Conservation (phyloP, 2,888 invertebrate species). For the Entomobrya multifasciata region DNA sequence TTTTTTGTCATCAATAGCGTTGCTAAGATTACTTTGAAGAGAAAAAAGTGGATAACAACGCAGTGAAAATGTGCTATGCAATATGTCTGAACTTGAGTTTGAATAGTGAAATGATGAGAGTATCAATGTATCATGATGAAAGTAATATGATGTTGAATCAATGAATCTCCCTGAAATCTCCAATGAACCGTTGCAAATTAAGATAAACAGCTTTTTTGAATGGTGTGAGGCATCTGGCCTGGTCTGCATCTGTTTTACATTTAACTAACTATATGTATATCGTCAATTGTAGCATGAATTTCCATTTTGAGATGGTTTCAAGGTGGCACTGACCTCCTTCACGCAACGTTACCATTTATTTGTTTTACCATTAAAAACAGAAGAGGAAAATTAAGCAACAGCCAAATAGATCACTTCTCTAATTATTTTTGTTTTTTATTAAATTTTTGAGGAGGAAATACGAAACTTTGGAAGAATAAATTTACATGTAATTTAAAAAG, state of each 20-base stretch:
- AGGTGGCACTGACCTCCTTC: conserved; percentile 16
- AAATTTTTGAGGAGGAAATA: too few relatives aligned
- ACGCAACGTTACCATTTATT: not conserved
- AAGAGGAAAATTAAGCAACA: not conserved
- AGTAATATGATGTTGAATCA: too few relatives aligned
- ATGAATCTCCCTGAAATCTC: conserved; percentile 1
- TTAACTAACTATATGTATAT: not conserved
- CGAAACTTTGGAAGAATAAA: too few relatives aligned
- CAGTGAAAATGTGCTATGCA: not conserved
- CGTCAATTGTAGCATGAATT: not conserved
- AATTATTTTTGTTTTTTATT: not conserved
- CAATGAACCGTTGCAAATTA: not conserved
- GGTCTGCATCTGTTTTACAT: not conserved
- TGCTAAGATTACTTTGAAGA: not conserved
- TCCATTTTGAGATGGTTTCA: too few relatives aligned
- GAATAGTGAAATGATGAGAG: not conserved
- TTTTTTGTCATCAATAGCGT: not conserved
- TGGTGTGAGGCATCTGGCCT: not conserved
- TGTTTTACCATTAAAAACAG: not conserved
- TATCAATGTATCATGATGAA: not conserved
- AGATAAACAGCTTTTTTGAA: not conserved
- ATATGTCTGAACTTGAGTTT: not conserved
- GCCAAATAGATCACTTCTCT: not conserved
- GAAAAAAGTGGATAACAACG: not conserved
- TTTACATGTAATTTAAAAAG: too few relatives aligned